Evolutionary conservation across 2,113 vertebrate species (phyloP).

Genomic region (Chascanopsetta lugubris): DNA sequence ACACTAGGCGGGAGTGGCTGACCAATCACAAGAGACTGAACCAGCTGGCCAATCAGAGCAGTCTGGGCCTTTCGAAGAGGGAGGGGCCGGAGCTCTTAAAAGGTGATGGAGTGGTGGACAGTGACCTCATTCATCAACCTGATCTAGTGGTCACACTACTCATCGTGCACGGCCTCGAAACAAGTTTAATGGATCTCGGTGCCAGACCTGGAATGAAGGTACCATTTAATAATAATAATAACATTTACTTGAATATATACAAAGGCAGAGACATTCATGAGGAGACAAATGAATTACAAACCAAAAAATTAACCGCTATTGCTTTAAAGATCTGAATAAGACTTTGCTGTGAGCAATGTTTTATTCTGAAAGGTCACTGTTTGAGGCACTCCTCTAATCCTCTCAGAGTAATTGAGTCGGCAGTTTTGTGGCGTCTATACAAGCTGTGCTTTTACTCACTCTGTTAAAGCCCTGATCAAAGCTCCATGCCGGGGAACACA

Average conservation of each 20-base stretch:
- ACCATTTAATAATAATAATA: too few species aligned
- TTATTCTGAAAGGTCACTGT: constrained; percentile 3
- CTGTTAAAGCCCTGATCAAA: constrained; percentile 31
- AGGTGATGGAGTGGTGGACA: too few species aligned
- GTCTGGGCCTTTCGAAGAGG: too few species aligned
- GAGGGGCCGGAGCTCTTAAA: too few species aligned
- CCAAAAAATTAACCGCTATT: background rate
- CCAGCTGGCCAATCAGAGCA: too few species aligned
- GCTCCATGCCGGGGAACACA: constrained; percentile 9
- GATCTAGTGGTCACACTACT: too few species aligned
- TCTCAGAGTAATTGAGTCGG: constrained; percentile 11
- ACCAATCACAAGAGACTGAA: too few species aligned
- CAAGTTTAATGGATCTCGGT: too few species aligned
- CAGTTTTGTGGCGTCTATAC: background rate
- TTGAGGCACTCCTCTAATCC: background rate
- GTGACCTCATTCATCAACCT: too few species aligned
- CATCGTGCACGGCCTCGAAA: too few species aligned
- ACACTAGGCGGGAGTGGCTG: too few species aligned
- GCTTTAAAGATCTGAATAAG: background rate
- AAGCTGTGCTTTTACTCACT: constrained; percentile 12
- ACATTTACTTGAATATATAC: background rate
- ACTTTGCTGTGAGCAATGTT: background rate
- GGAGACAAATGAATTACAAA: background rate
- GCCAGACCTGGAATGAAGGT: too few species aligned
- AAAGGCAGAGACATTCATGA: background rate